Conservation (phyloP, 2,797 vertebrate species). For the Pelobates cultripes region DNA sequence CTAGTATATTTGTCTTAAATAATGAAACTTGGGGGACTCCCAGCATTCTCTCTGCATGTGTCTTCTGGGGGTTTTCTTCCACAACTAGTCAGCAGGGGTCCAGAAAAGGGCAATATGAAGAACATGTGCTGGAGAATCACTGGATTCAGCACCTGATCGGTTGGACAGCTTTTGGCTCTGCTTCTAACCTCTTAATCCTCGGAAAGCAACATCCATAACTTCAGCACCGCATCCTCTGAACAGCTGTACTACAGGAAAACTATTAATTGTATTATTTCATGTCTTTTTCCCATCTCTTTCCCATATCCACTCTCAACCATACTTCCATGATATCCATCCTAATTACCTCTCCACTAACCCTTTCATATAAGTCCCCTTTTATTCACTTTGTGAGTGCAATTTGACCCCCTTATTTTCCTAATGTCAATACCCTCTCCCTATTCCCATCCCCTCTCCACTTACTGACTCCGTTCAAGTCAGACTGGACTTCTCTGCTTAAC, state of each 20-base stretch:
- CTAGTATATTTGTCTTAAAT: slow-evolving; percentile 11
- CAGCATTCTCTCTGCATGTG: background rate
- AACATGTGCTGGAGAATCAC: background rate
- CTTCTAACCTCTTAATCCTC: background rate
- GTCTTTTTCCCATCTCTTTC: background rate
- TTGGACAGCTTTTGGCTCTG: background rate
- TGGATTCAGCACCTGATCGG: background rate
- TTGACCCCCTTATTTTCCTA: too few relatives aligned
- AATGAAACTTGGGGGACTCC: slow-evolving; percentile 19
- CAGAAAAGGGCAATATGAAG: background rate
- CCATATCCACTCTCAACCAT: background rate
- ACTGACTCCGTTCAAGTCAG: too few relatives aligned
- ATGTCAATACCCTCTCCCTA: too few relatives aligned
- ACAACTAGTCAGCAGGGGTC: background rate
- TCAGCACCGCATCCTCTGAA: background rate
- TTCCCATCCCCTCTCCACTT: too few relatives aligned
- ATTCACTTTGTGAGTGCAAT: too few relatives aligned
- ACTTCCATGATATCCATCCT: too few relatives aligned
- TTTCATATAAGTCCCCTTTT: too few relatives aligned
- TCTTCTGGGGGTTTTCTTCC: background rate
- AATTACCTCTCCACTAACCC: too few relatives aligned
- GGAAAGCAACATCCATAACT: background rate
- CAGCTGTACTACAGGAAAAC: background rate
- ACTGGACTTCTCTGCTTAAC: too few relatives aligned
- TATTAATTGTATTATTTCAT: background rate